Evolutionary conservation across 2,113 vertebrate genomes (phyloP), one percentile per base, ranked within the genome.

Genomic region (Regulus satrapa): DNA sequence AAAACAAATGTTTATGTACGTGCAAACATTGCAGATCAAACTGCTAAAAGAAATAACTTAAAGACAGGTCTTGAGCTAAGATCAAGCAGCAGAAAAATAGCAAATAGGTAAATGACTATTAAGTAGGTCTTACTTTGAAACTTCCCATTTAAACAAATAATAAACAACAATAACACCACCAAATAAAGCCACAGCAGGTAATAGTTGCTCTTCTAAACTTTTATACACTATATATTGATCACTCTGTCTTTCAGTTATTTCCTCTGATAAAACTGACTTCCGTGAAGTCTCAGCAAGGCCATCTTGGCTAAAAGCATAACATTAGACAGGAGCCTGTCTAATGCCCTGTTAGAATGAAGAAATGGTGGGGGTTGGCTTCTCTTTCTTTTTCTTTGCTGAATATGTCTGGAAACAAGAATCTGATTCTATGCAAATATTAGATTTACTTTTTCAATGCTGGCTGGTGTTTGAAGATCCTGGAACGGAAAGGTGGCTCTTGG

Each of bases 141-240:
- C 98, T 96, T 98, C 96, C 97, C 97, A 98, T 98, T 97, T 97
- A 98, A 98, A 98, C 98, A 96, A 98, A 98, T 97, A 98, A 98
- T 98, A 97, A 98, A 99, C 98, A 97, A 98, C 98, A 98, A 96
- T 97, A 97, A 98, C 98, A 98, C 98, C 98, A 99, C 98, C 98
- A 98, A 99, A 98, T 97, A 98, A 98, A 99, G 97, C 98, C 98
- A 99, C 98, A 98, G 98, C 98, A 98, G 98, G 98, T 98, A 99
- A 99, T 98, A 98, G 91, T 98, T 97, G 98, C 97, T 99, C 98
- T 97, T 98, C 97, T 97, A 98, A 98, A 98, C 97, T 97, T 98
- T 98, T 98, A 97, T 98, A 99, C 98, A 98, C 96, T 98, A 98
- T 98, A 98, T 97, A 96, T 98, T 98, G 95, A 98, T 97, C 98